Conservation (phyloP, 2,797 vertebrate species). For the Tamandua tetradactyla region DNA sequence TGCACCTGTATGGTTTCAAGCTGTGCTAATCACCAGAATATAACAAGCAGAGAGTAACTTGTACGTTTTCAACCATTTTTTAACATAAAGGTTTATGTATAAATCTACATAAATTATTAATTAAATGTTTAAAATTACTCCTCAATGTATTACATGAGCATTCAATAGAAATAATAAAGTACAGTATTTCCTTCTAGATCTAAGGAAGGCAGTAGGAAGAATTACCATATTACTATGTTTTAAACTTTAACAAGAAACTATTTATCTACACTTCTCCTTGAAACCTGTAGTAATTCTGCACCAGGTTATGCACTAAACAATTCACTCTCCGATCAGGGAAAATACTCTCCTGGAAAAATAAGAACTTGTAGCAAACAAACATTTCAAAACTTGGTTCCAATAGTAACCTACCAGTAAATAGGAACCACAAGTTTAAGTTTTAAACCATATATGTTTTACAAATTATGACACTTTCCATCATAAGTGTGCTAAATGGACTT, state of each 20-base stretch:
- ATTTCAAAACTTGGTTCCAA: neutral
- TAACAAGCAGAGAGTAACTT: neutral
- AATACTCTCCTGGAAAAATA: constrained; percentile 1
- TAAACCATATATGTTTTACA: constrained; percentile 14
- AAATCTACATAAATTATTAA: constrained; percentile 12
- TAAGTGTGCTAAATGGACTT: neutral
- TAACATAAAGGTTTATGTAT: neutral
- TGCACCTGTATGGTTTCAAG: neutral
- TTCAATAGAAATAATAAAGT: constrained; percentile 32
- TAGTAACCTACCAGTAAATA: neutral
- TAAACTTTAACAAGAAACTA: neutral
- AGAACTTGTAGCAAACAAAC: neutral
- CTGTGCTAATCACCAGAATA: constrained; percentile 7
- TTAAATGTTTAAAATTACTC: constrained; percentile 24
- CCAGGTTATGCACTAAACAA: neutral
- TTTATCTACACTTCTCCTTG: neutral
- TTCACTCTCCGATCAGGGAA: neutral
- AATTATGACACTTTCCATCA: neutral
- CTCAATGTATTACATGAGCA: neutral
- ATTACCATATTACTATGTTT: neutral
- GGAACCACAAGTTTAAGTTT: constrained; percentile 27
- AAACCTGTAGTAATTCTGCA: neutral
- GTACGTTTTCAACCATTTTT: constrained; percentile 2
- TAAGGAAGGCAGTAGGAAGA: neutral
- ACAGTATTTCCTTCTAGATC: neutral